Evolutionary conservation across 1,140 invertebrate genomes (phyloP).

Genomic region (Asbolus verrucosus): DNA sequence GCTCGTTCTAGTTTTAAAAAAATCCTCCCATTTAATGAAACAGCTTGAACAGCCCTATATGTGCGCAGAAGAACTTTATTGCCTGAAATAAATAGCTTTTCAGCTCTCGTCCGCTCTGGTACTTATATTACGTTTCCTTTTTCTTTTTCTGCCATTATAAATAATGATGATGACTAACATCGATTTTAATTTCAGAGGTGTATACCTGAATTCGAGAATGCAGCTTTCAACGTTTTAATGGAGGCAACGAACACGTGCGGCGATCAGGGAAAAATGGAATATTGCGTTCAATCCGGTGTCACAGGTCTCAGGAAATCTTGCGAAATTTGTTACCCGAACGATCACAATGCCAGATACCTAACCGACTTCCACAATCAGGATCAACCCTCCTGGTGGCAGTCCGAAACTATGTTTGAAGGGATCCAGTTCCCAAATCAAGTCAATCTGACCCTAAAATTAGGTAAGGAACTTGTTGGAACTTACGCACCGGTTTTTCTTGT

Average conservation of each 20-base stretch:
- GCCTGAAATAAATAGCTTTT: neutral
- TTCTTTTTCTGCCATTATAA: neutral
- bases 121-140: too few relatives aligned
- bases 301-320: slow-evolving; percentile 72
- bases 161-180: slow-evolving; percentile 47
- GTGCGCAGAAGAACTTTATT: slow-evolving; percentile 18
- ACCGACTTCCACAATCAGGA: slow-evolving; percentile 92
- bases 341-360: slow-evolving; percentile 84
- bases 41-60: neutral
- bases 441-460: slow-evolving; percentile 90
- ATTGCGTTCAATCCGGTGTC: slow-evolving; percentile 88
- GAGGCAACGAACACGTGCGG: slow-evolving; percentile 98
- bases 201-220: slow-evolving; percentile 96
- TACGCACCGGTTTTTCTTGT: neutral
- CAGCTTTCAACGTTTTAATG: slow-evolving; percentile 88
- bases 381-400: slow-evolving; percentile 98
- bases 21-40: slow-evolving; percentile 5
- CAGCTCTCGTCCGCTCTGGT: neutral
- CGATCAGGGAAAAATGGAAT: slow-evolving; percentile 78
- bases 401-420: slow-evolving; percentile 94
- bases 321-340: slow-evolving; percentile 72
- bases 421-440: slow-evolving; percentile 92
- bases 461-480: slow-evolving; percentile 70
- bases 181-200: slow-evolving; percentile 79
- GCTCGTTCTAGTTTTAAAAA: neutral